Evolutionary conservation across 2,113 vertebrate species (phyloP).

Genomic region (Grus americana): DNA sequence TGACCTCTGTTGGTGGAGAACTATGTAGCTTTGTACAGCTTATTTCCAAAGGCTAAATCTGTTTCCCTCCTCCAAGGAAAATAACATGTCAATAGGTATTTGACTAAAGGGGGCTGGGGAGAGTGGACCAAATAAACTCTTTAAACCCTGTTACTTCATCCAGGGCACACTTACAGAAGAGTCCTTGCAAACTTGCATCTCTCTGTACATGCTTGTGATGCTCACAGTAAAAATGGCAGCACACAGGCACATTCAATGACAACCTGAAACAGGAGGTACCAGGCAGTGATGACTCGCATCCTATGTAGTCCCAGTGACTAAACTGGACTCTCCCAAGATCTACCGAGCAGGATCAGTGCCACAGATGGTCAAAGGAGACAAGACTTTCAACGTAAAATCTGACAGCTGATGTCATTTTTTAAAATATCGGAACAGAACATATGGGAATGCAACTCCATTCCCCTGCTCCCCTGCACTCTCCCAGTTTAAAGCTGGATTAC

Average conservation of each 20-base stretch:
- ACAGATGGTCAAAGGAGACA: background rate
- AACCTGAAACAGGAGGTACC: background rate
- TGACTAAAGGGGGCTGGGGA: background rate
- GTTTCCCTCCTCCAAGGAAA: background rate
- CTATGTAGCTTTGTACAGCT: background rate
- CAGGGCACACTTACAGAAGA: background rate
- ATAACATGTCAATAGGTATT: background rate
- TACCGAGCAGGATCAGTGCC: background rate
- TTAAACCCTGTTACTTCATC: background rate
- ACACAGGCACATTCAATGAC: background rate
- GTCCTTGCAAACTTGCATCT: background rate
- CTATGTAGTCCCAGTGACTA: too few relatives aligned
- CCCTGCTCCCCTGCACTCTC: background rate
- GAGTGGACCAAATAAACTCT: background rate
- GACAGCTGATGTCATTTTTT: conserved; percentile 22
- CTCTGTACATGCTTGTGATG: background rate
- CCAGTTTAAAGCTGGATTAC: background rate
- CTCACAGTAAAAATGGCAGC: background rate
- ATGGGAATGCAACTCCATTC: background rate
- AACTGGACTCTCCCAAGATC: background rate
- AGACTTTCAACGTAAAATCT: conserved; percentile 2
- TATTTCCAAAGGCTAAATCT: background rate
- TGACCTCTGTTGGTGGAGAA: background rate
- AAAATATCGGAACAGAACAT: conserved; percentile 17
- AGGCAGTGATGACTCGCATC: background rate